Conservation (phyloP, 64 coral and sea anemone genomes). For the Dendrophyllia cribrosa region DNA sequence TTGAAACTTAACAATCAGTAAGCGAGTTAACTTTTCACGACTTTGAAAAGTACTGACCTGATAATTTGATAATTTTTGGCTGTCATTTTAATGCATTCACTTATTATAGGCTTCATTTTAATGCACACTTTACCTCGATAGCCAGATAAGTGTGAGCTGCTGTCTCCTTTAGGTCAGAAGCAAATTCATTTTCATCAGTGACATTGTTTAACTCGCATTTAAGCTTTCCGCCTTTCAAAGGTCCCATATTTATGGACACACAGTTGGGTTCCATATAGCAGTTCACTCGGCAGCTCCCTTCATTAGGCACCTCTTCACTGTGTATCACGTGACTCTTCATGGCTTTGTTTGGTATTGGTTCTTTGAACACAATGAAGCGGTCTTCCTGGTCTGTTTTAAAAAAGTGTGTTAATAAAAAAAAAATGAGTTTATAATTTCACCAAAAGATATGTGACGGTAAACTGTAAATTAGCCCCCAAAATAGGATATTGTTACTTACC, state of each 20-base stretch:
- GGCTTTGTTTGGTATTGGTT: not conserved
- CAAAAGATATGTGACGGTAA: no score
- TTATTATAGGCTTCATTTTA: no score
- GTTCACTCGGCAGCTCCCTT: constrained; percentile 13
- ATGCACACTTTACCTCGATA: not conserved
- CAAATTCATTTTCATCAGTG: not conserved
- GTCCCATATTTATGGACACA: constrained; percentile 39
- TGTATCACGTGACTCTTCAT: not conserved
- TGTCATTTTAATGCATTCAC: no score
- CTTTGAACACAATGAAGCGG: not conserved
- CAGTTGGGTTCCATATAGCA: constrained; percentile 23
- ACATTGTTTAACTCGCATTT: constrained; percentile 14
- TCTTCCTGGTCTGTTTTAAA: not conserved
- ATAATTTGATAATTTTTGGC: no score
- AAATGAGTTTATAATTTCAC: no score
- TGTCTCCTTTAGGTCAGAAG: not conserved
- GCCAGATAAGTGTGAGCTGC: not conserved
- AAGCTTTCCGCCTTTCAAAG: not conserved
- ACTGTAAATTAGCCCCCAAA: no score
- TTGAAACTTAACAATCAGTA: no score
- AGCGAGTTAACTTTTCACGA: no score
- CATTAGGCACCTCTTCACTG: not conserved
- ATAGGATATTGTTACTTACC: no score
- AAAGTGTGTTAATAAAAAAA: no score
- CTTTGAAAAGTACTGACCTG: no score